Conservation (phyloP, 1,140 invertebrate genomes). For the Cherax quadricarinatus region DNA sequence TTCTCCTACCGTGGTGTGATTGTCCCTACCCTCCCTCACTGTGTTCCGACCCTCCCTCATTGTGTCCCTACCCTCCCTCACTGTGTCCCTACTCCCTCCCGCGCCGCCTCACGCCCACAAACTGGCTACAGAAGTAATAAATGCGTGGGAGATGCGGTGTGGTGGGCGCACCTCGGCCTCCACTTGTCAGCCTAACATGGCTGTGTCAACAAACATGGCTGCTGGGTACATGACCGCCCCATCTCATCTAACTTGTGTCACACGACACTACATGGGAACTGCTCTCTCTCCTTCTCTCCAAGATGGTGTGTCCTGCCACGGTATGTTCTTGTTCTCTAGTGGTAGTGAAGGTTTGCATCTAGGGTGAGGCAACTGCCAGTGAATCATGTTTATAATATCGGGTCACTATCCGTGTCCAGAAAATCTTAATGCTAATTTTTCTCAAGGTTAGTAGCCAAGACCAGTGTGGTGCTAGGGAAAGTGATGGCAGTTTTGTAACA, state of each 20-base stretch:
- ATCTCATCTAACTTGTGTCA: conserved; percentile 2
- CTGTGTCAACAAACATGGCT: conserved; percentile 48
- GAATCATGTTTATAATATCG: no score
- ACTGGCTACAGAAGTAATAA: conserved; percentile 33
- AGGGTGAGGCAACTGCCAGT: no score
- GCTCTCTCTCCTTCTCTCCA: neutral
- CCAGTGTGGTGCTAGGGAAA: no score
- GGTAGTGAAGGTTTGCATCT: no score
- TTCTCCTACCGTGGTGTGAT: no score
- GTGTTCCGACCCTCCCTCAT: neutral
- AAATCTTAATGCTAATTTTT: no score
- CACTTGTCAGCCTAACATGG: conserved; percentile 52
- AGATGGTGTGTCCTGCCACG: no score
- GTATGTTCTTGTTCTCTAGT: no score
- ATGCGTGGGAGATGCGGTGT: conserved; percentile 36
- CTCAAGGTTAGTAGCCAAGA: no score
- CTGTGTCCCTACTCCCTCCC: neutral
- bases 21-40: neutral
- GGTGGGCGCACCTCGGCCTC: conserved; percentile 28
- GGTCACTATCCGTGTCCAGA: no score
- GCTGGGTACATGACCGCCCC: conserved; percentile 6
- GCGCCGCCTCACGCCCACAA: neutral
- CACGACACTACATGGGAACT: conserved; percentile 3
- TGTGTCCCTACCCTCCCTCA: neutral
- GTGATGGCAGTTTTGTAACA: no score